Evolutionary conservation across 2,888 invertebrate genomes (phyloP).

Genomic region (Mimachlamys varia): DNA sequence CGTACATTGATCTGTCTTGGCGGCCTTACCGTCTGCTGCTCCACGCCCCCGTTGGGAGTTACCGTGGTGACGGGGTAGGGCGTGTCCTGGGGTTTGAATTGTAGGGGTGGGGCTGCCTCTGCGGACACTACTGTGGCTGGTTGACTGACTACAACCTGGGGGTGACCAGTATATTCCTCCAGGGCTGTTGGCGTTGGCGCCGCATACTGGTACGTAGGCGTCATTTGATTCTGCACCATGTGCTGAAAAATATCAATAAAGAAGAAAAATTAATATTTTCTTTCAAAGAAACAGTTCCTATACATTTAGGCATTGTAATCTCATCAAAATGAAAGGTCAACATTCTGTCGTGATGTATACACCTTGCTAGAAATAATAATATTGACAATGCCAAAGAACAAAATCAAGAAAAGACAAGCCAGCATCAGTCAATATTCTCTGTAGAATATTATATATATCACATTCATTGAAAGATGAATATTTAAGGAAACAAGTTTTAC

Average conservation of each 20-base stretch:
- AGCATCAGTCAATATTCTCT: not conserved
- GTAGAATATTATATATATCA: not conserved
- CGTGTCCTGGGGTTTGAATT: constrained; percentile 66
- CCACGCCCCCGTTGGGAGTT: constrained; percentile 84
- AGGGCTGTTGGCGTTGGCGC: constrained; percentile 61
- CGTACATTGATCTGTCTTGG: constrained; percentile 71
- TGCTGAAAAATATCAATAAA: constrained; percentile 87
- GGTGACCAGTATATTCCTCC: constrained; percentile 71
- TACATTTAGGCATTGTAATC: no score
- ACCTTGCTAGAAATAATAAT: no score
- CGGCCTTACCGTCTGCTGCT: constrained; percentile 84
- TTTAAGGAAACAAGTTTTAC: not conserved
- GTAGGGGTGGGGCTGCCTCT: constrained; percentile 58
- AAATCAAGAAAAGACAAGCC: not conserved
- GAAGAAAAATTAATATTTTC: not conserved
- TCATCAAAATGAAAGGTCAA: no score
- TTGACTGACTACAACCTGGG: constrained; percentile 69
- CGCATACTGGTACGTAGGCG: constrained; percentile 81
- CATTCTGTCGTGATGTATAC: no score
- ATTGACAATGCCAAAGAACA: no score
- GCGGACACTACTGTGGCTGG: constrained; percentile 69
- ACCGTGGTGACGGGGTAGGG: constrained; percentile 73
- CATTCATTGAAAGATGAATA: not conserved
- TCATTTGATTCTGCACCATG: constrained; percentile 95
- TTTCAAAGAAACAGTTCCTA: no score